Percentiles rank a stretch among this genome's conserved stretches.
phyloP scores from a whole-genome alignment of 2,888 invertebrate genomes.

The Agonopterix alstromeriana region DNA sequence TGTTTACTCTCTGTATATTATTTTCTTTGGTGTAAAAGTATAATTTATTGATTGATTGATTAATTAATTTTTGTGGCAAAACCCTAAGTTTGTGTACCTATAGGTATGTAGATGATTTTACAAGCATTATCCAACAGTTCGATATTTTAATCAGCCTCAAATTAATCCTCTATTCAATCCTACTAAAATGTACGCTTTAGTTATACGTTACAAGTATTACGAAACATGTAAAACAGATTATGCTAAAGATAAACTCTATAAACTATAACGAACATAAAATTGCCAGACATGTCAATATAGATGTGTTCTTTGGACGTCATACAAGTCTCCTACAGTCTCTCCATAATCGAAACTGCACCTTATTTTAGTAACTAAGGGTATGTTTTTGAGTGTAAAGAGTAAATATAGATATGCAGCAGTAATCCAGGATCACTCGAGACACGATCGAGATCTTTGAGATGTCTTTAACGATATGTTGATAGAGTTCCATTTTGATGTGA shows the following conservation, averaged over 20 bases:
- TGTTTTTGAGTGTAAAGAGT: conserved; percentile 4
- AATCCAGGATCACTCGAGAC: conserved; percentile 59
- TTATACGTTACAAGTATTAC: conserved; percentile 6
- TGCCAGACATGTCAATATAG: conserved; percentile 38
- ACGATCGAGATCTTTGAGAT: conserved; percentile 36
- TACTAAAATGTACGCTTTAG: conserved; percentile 1
- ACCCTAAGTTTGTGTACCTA: too few species aligned
- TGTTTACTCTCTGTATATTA: too few species aligned
- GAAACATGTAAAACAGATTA: conserved; percentile 10
- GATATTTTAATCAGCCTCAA: too few species aligned
- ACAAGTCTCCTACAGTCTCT: conserved; percentile 13
- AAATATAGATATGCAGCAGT: conserved; percentile 20
- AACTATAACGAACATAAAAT: conserved; percentile 28
- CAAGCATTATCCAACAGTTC: too few species aligned
- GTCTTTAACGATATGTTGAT: conserved; percentile 20
- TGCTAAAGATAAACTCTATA: conserved; percentile 18
- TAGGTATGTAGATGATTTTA: too few species aligned
- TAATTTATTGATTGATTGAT: too few species aligned
- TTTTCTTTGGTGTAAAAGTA: too few species aligned
- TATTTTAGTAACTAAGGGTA: conserved; percentile 8
- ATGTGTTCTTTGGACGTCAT: conserved; percentile 20
- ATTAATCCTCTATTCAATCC: background rate
- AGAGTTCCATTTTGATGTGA: conserved; percentile 15
- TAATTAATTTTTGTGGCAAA: too few species aligned
- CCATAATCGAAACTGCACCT: conserved; percentile 4